Conservation (phyloP, 2,113 vertebrate genomes). For the Orycteropus afer region DNA sequence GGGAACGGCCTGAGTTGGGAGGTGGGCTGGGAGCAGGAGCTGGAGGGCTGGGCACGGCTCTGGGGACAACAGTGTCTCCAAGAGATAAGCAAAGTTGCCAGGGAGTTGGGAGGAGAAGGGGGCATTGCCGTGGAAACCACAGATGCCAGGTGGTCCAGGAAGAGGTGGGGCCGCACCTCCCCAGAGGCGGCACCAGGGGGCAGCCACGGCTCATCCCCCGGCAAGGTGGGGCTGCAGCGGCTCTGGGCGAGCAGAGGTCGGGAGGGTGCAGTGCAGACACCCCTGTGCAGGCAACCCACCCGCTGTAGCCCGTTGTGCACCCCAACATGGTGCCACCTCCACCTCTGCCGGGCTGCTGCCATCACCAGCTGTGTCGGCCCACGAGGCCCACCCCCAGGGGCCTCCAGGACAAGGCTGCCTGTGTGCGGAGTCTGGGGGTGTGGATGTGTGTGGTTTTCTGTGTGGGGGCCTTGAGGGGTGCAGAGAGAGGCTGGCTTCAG, state of each 20-base stretch:
- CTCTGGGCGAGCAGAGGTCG: not conserved
- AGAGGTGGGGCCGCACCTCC: not conserved
- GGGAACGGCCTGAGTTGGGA: not conserved
- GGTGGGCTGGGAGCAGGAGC: not conserved
- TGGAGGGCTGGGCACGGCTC: too few species aligned
- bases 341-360: not conserved
- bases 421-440: not conserved
- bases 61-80: not conserved
- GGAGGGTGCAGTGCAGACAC: rapidly evolving
- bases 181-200: not conserved
- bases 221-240: not conserved
- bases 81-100: not conserved
- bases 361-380: not conserved
- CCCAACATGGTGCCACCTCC: not conserved
- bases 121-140: not conserved
- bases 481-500: not conserved
- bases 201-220: rapidly evolving
- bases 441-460: rapidly evolving
- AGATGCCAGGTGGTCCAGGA: not conserved
- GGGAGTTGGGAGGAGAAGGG: not conserved
- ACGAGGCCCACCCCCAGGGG: too few species aligned
- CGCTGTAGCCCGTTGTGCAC: not conserved
- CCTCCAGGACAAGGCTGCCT: not conserved
- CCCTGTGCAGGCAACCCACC: too few species aligned
- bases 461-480: not conserved